Evolutionary conservation across 2,797 vertebrate species (phyloP).

Genomic region (Nothura maculosa): DNA sequence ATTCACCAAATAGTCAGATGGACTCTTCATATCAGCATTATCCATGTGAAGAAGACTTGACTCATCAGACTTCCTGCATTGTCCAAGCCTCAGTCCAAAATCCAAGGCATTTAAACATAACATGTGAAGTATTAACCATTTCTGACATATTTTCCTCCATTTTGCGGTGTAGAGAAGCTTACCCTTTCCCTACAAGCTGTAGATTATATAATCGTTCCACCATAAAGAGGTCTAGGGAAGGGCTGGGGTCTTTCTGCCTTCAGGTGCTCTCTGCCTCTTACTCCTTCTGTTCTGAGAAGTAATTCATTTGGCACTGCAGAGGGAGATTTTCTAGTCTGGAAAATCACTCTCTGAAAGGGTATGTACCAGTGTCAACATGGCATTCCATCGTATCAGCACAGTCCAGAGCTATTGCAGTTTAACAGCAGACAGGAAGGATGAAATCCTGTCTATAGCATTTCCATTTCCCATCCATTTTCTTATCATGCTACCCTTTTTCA

Average conservation of each 20-base stretch:
- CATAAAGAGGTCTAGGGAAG: neutral
- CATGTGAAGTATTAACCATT: neutral
- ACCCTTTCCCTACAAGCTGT: neutral
- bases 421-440: neutral
- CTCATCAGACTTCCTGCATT: neutral
- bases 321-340: neutral
- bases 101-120: neutral
- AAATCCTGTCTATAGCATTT: neutral
- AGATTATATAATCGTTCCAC: too few relatives aligned
- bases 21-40: constrained; percentile 1
- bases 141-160: neutral
- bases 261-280: too few relatives aligned
- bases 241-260: neutral
- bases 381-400: neutral
- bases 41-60: neutral
- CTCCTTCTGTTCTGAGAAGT: neutral
- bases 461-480: neutral
- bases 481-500: neutral
- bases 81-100: neutral
- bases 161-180: neutral
- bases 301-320: neutral
- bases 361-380: neutral
- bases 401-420: neutral
- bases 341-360: neutral
- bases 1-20: neutral